phyloP scores from a whole-genome alignment of 2,113 vertebrate genomes.

The Psephotus haematonotus region DNA sequence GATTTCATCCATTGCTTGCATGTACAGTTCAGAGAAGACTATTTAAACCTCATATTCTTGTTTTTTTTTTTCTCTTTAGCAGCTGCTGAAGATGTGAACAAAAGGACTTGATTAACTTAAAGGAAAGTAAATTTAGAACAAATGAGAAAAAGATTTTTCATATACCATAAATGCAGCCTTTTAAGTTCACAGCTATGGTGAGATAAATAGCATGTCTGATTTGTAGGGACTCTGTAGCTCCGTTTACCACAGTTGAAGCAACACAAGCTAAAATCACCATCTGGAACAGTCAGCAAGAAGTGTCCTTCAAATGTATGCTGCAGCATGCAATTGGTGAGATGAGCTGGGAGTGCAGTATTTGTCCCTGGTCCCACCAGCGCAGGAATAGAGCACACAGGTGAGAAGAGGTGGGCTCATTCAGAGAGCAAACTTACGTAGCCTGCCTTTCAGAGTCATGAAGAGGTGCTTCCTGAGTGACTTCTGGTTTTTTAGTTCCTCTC shows the following conservation, averaged over 20 bases:
- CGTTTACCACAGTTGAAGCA: neutral
- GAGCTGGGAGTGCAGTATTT: neutral
- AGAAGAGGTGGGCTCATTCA: neutral
- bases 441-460: neutral
- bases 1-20: neutral
- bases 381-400: neutral
- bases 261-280: neutral
- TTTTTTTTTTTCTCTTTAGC: slow-evolving; percentile 14
- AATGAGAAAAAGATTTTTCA: slow-evolving; percentile 6
- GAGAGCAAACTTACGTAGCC: neutral
- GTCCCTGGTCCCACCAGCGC: neutral
- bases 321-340: neutral
- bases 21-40: neutral
- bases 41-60: neutral
- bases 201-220: slow-evolving; percentile 14
- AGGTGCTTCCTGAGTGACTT: neutral
- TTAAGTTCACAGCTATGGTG: neutral
- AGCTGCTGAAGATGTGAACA: slow-evolving; percentile 50
- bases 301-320: neutral
- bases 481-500: neutral
- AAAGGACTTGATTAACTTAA: slow-evolving; percentile 60
- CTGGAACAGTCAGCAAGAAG: neutral
- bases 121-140: slow-evolving; percentile 43
- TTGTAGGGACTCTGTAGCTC: neutral
- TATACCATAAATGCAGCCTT: neutral